phyloP scores from a whole-genome alignment of 1,140 invertebrate genomes.

The Archivesica marissinica region DNA sequence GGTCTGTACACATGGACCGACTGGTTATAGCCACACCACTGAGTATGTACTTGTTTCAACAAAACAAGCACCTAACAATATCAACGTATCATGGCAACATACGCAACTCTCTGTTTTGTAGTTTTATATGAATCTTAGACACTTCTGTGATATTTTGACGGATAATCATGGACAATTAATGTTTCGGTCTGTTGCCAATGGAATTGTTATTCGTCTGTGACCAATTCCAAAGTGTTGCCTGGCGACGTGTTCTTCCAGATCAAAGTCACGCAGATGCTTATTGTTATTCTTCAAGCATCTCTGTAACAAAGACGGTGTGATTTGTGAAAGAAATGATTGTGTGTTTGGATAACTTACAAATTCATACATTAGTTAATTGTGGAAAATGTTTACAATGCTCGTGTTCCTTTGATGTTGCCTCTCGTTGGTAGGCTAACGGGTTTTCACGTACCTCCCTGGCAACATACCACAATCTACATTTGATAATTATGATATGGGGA shows the following conservation, averaged over 20 bases:
- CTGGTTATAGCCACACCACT: too few relatives aligned
- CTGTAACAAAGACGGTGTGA: slow-evolving; percentile 37
- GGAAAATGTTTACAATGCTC: slow-evolving; percentile 23
- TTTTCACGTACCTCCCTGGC: slow-evolving; percentile 39
- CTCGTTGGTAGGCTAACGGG: neutral
- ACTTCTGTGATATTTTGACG: neutral
- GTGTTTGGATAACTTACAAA: slow-evolving; percentile 33
- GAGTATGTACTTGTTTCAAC: too few relatives aligned
- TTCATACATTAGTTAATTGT: slow-evolving; percentile 35
- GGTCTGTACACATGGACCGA: too few relatives aligned
- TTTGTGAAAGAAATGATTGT: slow-evolving; percentile 31
- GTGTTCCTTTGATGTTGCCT: slow-evolving; percentile 19
- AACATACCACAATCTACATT: neutral
- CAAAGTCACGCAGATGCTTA: slow-evolving; percentile 43
- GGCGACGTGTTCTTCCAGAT: slow-evolving; percentile 37
- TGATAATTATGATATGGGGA: too few relatives aligned
- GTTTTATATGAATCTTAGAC: neutral
- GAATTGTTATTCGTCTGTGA: slow-evolving; percentile 48
- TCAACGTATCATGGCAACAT: too few relatives aligned
- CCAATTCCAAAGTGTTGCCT: slow-evolving; percentile 47
- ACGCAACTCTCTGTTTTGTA: neutral
- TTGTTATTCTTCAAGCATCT: slow-evolving; percentile 42
- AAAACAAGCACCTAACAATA: too few relatives aligned
- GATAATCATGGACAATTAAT: slow-evolving; percentile 55
- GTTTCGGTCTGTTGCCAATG: slow-evolving; percentile 39